A percentile compares a stretch with the other conserved stretches of the same genome.
Evolutionary conservation across 2,888 invertebrate species (phyloP).

Genomic region (Apodemia duryi): DNA sequence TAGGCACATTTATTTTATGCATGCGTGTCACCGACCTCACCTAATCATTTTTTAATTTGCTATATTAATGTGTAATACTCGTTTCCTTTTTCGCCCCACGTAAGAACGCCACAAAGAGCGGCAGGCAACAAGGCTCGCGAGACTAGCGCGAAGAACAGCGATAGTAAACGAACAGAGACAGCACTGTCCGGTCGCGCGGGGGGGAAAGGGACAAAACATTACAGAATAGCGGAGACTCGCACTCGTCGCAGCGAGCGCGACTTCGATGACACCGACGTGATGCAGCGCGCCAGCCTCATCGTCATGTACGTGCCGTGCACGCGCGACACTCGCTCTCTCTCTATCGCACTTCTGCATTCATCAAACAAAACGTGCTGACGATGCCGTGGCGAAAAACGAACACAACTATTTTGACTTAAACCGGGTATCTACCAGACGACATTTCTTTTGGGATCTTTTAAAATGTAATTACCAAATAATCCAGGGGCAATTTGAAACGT

Average conservation of each 20-base stretch:
- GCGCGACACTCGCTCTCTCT: conserved; percentile 20
- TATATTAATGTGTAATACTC: conserved; percentile 43
- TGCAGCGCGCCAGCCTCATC: conserved; percentile 92
- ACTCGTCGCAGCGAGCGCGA: conserved; percentile 72
- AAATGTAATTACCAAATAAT: neutral
- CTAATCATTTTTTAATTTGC: conserved; percentile 40
- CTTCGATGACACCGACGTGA: conserved; percentile 88
- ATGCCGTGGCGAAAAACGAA: conserved; percentile 13
- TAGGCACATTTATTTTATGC: conserved; percentile 35
- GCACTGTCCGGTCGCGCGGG: conserved; percentile 44
- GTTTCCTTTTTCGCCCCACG: conserved; percentile 40
- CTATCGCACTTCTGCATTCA: conserved; percentile 28
- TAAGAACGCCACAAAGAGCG: conserved; percentile 55
- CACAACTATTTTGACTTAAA: conserved; percentile 9
- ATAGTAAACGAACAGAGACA: conserved; percentile 44
- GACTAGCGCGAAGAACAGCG: conserved; percentile 37
- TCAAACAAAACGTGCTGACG: conserved; percentile 50
- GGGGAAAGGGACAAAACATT: conserved; percentile 62
- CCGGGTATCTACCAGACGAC: conserved; percentile 5
- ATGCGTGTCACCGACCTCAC: conserved; percentile 33
- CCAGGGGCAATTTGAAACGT: neutral
- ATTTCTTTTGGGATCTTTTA: neutral
- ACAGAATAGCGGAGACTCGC: conserved; percentile 69
- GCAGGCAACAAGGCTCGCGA: conserved; percentile 49
- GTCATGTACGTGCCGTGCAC: conserved; percentile 84